Base-by-base conservation (phyloP, 2,888 invertebrate species). In the Arrhopalites spinosus region DNA sequence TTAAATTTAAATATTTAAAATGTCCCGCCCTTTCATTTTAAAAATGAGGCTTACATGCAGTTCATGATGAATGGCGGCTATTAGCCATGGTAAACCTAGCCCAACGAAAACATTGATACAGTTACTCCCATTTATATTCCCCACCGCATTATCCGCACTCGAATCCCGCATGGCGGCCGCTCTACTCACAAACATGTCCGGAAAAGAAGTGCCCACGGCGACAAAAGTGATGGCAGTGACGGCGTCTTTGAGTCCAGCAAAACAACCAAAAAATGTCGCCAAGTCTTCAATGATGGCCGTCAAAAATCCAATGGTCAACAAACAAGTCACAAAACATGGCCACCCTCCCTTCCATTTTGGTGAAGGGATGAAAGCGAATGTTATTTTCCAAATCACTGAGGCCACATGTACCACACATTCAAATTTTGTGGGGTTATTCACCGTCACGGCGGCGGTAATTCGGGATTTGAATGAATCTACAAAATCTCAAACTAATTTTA, bases 81-180 rank as follows among this genome's bases (percentile, higher is more conserved):
- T 86, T 27, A 89, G 81, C 89, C 89, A 90, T 0, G 90, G 89
- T 66, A 89, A 84, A 13, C 89, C 89, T 1, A 90, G 85, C 56
- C 90, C 90, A 50, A 90, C 86, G 84, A 90, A 89, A 11, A 90
- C 89, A 83, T 90, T 90, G 30, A 90, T 89, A 8, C 89, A 88
- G 82, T 90, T 90, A 80, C 88, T 88, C 61, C 89, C 89, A 43
- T 89, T 89, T 17, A 90, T 87, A 82, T 90, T 90, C 25, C 89
- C 89, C 29, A 90, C 86, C 1, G 89, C 88, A 81, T 88, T 89
- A 83, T 90, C 90, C 1, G 90, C 90, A 69, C 86, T 85, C 78
- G 87, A 87, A 82, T 90, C 89, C 83, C 86, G 85, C 23, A 83
- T 80, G 1, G 89, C 89, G 0, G 89, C 89, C 45, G 87, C 86